Conservation (phyloP, 2,888 invertebrate genomes). For the Herminia tarsipennalis region DNA sequence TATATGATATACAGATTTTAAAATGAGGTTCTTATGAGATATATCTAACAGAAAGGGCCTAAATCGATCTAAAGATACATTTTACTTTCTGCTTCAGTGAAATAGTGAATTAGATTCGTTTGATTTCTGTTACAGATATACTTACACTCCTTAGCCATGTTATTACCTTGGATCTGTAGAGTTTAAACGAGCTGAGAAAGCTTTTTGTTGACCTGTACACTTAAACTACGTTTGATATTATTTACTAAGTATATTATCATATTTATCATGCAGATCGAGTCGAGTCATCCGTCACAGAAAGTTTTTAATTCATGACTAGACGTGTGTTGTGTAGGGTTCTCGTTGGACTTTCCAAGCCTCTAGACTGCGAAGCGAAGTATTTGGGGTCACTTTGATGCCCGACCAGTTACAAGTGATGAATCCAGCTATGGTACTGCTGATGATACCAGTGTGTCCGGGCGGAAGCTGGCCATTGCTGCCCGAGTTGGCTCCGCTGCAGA, state of each 20-base stretch:
- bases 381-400: slow-evolving; percentile 86
- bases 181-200: slow-evolving; percentile 1
- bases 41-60: no score
- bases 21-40: no score
- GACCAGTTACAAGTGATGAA: slow-evolving; percentile 94
- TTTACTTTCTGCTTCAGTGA: no score
- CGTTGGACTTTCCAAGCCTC: slow-evolving; percentile 93
- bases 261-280: slow-evolving; percentile 1
- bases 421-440: slow-evolving; percentile 89
- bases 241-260: no score
- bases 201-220: slow-evolving; percentile 3
- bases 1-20: no score
- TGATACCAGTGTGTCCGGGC: slow-evolving; percentile 88
- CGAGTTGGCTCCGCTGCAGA: slow-evolving; percentile 86
- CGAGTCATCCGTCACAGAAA: not conserved
- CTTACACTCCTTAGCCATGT: no score
- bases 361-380: slow-evolving; percentile 87
- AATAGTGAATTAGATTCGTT: no score
- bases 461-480: slow-evolving; percentile 75
- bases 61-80: no score
- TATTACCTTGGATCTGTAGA: no score
- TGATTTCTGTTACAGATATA: no score
- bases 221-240: slow-evolving; percentile 3
- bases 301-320: not conserved
- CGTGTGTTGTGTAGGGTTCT: slow-evolving; percentile 88